Percentiles rank a stretch among this genome's conserved stretches.
Evolutionary conservation across 53 echinoderm and acorn worm genomes (phyloP).

Genomic region (Crossaster papposus): DNA sequence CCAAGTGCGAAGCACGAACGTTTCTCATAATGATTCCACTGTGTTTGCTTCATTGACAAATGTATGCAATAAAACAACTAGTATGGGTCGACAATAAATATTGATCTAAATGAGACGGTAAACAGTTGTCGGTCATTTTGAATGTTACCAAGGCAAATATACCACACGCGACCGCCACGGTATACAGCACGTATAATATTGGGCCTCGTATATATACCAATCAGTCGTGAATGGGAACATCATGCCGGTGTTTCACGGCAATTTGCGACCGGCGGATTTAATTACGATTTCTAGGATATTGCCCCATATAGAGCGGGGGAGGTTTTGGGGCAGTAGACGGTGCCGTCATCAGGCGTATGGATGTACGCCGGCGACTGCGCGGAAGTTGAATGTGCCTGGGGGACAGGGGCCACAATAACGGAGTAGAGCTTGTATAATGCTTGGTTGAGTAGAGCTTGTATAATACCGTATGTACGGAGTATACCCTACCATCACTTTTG

Average conservation of each 20-base stretch:
- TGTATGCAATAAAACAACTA: neutral
- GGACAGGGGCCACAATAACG: neutral
- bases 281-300: constrained; percentile 30
- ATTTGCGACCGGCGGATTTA: constrained; percentile 15
- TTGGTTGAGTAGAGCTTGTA: neutral
- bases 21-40: neutral
- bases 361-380: neutral
- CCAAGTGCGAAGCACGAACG: too few relatives aligned
- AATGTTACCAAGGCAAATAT: neutral
- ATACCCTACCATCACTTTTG: too few relatives aligned
- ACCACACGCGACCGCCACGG: neutral
- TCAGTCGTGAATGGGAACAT: constrained; percentile 26
- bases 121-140: neutral
- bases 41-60: neutral
- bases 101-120: neutral
- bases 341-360: neutral
- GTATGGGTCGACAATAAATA: neutral
- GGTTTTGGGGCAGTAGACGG: neutral
- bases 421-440: too few relatives aligned
- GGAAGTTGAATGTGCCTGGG: neutral
- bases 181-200: neutral
- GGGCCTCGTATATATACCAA: neutral
- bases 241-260: constrained; percentile 32
- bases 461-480: too few relatives aligned
- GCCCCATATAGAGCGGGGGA: neutral